A percentile compares a stretch with the other conserved stretches of the same genome.
Evolutionary conservation across 1,140 invertebrate species (phyloP).

Genomic region (Drosophila pseudoobscura): DNA sequence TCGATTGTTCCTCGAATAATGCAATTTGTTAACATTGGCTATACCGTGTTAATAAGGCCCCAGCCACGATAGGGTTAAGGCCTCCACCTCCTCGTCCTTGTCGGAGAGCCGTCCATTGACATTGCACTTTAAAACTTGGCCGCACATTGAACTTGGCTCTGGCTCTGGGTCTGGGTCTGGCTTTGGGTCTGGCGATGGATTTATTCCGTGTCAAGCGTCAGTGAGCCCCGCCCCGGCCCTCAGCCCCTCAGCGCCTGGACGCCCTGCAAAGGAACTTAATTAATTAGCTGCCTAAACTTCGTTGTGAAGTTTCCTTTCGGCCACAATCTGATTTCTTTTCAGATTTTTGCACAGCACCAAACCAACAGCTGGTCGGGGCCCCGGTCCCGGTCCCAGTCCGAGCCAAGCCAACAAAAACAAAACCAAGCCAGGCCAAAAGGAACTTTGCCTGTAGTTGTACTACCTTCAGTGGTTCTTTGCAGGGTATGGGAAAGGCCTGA

Average conservation of each 20-base stretch:
- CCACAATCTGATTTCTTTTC: slow-evolving; percentile 76
- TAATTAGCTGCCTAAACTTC: slow-evolving; percentile 77
- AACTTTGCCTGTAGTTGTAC: slow-evolving; percentile 45
- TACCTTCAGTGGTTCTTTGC: slow-evolving; percentile 14
- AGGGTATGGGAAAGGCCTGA: neutral
- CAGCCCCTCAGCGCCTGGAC: too few relatives aligned
- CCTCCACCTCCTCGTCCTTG: neutral
- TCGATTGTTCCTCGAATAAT: slow-evolving; percentile 72
- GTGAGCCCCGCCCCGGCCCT: neutral
- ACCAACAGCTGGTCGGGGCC: slow-evolving; percentile 16
- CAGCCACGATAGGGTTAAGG: slow-evolving; percentile 34
- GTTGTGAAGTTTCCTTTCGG: slow-evolving; percentile 53
- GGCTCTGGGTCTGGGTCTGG: too few relatives aligned
- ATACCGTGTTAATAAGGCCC: slow-evolving; percentile 68
- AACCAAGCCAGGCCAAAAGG: slow-evolving; percentile 34
- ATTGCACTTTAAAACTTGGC: slow-evolving; percentile 34
- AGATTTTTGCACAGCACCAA: slow-evolving; percentile 45
- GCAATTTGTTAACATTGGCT: slow-evolving; percentile 80
- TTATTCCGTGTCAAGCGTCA: slow-evolving; percentile 20
- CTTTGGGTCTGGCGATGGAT: neutral
- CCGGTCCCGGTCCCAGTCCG: neutral
- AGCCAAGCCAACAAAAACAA: slow-evolving; percentile 27
- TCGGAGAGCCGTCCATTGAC: neutral
- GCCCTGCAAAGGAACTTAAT: slow-evolving; percentile 63
- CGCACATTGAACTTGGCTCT: slow-evolving; percentile 38